Percentiles rank a stretch among this genome's conserved stretches.
phyloP scores from a whole-genome alignment of 23 tunicate species.

The Ascidia mentula region DNA sequence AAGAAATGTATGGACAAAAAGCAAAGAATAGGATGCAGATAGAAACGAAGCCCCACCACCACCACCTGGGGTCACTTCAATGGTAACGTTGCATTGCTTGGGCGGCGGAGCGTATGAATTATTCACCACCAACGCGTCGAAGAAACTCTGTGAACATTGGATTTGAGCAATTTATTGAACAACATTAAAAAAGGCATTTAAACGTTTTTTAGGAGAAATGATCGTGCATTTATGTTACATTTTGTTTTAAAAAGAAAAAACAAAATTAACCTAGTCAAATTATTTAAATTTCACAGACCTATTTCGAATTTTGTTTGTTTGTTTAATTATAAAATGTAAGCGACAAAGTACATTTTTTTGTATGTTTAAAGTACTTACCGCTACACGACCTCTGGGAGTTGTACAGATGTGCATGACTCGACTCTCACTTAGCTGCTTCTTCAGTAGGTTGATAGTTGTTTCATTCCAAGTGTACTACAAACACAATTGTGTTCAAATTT shows the following conservation, averaged over 20 bases:
- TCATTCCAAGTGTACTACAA: not conserved
- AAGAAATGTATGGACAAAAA: too few species aligned
- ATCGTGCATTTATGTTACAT: too few species aligned
- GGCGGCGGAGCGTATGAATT: not conserved
- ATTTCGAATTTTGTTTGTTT: not conserved
- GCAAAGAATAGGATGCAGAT: too few species aligned
- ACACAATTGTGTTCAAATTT: too few species aligned
- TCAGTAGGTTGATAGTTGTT: not conserved
- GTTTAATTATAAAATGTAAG: not conserved
- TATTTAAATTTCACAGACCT: too few species aligned
- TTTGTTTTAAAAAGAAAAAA: too few species aligned
- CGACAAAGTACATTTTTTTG: not conserved
- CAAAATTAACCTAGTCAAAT: too few species aligned
- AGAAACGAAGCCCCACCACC: too few species aligned
- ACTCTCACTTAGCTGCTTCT: not conserved
- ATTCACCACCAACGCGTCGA: not conserved
- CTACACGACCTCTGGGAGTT: not conserved
- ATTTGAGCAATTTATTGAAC: too few species aligned
- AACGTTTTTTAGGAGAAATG: too few species aligned
- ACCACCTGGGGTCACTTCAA: not conserved
- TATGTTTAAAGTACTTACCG: too few species aligned
- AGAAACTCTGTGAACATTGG: not conserved
- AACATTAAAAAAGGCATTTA: too few species aligned
- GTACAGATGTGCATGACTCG: not conserved
- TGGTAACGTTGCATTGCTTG: not conserved